Evolutionary conservation across 2,797 vertebrate genomes (phyloP).

Genomic region (Coregonus ussuriensis): DNA sequence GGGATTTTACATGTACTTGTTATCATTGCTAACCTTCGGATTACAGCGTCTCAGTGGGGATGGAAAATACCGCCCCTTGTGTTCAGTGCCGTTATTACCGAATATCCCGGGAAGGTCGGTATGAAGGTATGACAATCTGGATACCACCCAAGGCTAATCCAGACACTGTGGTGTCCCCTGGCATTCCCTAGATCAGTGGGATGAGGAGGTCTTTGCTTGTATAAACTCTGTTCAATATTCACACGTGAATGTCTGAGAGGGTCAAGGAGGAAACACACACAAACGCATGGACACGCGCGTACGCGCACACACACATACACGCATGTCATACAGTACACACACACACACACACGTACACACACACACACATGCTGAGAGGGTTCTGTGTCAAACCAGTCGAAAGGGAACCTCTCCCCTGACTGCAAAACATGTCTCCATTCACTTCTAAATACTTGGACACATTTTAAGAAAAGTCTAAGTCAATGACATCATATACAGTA

Average conservation of each 20-base stretch:
- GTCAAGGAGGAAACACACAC: background rate
- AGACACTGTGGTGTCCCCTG: slow-evolving; percentile 33
- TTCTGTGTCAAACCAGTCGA: slow-evolving; percentile 25
- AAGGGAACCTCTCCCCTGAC: background rate
- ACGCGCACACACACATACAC: background rate
- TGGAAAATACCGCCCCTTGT: too few relatives aligned
- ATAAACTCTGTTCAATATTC: slow-evolving; percentile 59
- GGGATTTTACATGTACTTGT: too few relatives aligned
- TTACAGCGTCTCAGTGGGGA: too few relatives aligned
- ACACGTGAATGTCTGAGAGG: slow-evolving; percentile 40
- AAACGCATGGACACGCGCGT: too few relatives aligned
- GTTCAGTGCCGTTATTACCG: too few relatives aligned
- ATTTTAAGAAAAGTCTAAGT: slow-evolving; percentile 10
- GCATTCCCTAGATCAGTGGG: slow-evolving; percentile 43
- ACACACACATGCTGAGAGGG: background rate
- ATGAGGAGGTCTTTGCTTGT: slow-evolving; percentile 49
- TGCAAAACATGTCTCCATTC: slow-evolving; percentile 6
- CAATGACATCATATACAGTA: background rate
- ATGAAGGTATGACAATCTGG: too few relatives aligned
- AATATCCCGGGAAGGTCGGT: too few relatives aligned
- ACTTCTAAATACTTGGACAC: slow-evolving; percentile 37
- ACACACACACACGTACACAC: too few relatives aligned
- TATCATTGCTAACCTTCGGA: too few relatives aligned
- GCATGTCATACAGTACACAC: background rate
- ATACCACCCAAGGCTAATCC: background rate